phyloP scores from a whole-genome alignment of 2,113 vertebrate genomes.

The Microcebus murinus region DNA sequence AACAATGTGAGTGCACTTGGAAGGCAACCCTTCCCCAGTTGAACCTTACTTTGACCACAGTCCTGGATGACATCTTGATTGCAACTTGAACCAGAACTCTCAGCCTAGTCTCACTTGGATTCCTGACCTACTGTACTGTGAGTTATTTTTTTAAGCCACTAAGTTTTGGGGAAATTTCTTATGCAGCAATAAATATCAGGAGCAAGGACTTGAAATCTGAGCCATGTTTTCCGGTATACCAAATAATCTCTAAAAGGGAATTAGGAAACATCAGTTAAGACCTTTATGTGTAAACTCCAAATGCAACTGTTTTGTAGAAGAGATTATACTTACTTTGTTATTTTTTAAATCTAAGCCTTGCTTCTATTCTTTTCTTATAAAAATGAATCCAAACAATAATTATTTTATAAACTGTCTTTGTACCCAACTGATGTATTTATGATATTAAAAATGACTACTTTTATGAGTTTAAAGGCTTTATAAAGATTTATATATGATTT shows the following conservation, averaged over 20 bases:
- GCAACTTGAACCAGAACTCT: neutral
- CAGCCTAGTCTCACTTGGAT: neutral
- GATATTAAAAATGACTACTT: constrained; percentile 52
- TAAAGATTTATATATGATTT: constrained; percentile 57
- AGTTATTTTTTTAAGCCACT: neutral
- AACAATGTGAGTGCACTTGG: neutral
- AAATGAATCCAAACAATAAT: constrained; percentile 45
- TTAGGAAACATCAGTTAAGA: neutral
- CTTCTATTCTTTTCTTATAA: neutral
- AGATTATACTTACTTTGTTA: neutral
- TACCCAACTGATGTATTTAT: constrained; percentile 13
- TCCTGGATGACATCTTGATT: neutral
- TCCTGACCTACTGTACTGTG: neutral
- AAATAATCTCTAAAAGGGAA: neutral
- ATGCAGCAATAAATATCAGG: neutral
- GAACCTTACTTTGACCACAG: fast-evolving
- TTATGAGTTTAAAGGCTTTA: constrained; percentile 48
- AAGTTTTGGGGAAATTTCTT: neutral
- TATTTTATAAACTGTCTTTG: constrained; percentile 50
- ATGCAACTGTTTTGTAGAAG: neutral
- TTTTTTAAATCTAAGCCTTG: constrained; percentile 18
- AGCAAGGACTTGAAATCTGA: neutral
- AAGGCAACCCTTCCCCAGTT: neutral
- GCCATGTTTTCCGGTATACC: neutral
- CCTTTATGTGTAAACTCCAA: neutral